phyloP scores from a whole-genome alignment of 1,140 invertebrate species.

The Drosophila varians region DNA sequence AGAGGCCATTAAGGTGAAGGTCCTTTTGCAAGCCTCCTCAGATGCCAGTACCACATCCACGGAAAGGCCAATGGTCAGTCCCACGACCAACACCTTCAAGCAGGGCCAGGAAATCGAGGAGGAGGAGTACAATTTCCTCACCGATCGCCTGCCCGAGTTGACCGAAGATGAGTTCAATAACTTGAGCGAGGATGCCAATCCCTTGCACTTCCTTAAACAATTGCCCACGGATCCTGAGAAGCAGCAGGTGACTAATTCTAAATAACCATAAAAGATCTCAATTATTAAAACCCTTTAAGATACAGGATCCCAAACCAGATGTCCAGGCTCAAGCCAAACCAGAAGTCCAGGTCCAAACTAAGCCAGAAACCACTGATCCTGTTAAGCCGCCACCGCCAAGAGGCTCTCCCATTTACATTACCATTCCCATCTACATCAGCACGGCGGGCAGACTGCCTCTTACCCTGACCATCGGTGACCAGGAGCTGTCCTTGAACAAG shows the following conservation, averaged over 20 bases:
- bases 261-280: neutral
- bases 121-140: slow-evolving; percentile 55
- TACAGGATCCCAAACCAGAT: neutral
- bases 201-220: slow-evolving; percentile 65
- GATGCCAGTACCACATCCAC: slow-evolving; percentile 10
- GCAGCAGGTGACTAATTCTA: neutral
- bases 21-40: slow-evolving; percentile 1
- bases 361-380: neutral
- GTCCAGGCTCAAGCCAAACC: neutral
- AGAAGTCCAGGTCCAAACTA: neutral
- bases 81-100: slow-evolving; percentile 12
- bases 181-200: slow-evolving; percentile 61
- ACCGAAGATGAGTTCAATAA: slow-evolving; percentile 51
- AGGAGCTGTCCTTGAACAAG: slow-evolving; percentile 48
- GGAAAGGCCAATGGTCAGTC: slow-evolving; percentile 3
- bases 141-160: slow-evolving; percentile 49
- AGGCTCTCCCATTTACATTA: slow-evolving; percentile 64
- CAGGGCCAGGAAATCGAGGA: slow-evolving; percentile 25
- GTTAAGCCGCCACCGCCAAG: neutral
- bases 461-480: slow-evolving; percentile 56
- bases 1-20: slow-evolving; percentile 14
- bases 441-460: slow-evolving; percentile 49
- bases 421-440: slow-evolving; percentile 74
- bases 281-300: neutral
- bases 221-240: neutral